Conservation (phyloP, 2,888 invertebrate species). For the Trachelus tabidus region DNA sequence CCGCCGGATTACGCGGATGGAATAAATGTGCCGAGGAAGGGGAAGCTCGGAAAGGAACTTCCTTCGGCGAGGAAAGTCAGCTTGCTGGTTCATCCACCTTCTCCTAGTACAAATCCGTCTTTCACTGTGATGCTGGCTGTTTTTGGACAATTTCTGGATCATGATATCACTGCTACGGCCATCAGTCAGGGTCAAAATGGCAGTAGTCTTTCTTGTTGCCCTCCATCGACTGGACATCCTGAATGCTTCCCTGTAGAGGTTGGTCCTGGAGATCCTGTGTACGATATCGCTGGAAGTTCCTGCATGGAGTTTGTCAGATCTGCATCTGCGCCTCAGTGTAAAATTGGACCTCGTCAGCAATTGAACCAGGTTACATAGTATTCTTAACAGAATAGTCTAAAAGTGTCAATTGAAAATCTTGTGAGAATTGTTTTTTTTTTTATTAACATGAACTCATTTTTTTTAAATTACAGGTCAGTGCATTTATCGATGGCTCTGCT, state of each 20-base stretch:
- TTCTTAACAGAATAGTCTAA: neutral
- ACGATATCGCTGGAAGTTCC: constrained; percentile 73
- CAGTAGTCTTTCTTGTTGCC: constrained; percentile 79
- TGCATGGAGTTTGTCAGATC: constrained; percentile 91
- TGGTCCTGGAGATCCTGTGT: constrained; percentile 76
- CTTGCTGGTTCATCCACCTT: constrained; percentile 76
- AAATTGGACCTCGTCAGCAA: constrained; percentile 85
- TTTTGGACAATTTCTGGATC: constrained; percentile 90
- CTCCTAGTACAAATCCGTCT: constrained; percentile 78
- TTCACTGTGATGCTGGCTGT: constrained; percentile 88
- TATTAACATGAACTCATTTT: constrained; percentile 20
- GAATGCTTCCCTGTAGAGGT: constrained; percentile 85
- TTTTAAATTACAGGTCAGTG: constrained; percentile 68
- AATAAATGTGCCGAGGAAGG: constrained; percentile 72
- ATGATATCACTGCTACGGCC: constrained; percentile 88
- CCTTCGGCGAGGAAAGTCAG: constrained; percentile 84
- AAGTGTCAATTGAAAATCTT: neutral
- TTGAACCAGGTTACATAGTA: constrained; percentile 77
- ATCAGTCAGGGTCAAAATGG: constrained; percentile 79
- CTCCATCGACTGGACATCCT: constrained; percentile 70
- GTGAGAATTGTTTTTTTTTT: neutral
- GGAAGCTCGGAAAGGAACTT: constrained; percentile 68
- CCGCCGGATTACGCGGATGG: constrained; percentile 84
- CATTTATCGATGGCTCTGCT: constrained; percentile 86
- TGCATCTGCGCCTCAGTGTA: constrained; percentile 81